phyloP scores from a whole-genome alignment of 2,113 vertebrate genomes.

The Thinocorus orbignyianus region DNA sequence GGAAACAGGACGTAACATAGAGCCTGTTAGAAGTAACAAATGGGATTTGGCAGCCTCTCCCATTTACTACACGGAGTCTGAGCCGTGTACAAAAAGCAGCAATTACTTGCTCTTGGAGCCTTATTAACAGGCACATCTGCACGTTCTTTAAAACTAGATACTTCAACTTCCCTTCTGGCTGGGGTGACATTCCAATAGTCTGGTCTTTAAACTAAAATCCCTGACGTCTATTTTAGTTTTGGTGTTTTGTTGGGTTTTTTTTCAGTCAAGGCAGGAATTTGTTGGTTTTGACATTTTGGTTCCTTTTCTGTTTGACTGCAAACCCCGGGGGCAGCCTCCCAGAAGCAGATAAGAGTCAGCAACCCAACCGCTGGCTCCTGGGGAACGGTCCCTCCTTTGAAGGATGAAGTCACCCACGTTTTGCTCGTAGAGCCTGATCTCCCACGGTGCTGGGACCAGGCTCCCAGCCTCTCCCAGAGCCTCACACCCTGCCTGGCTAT shows the following conservation, averaged over 20 bases:
- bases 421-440: background rate
- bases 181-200: background rate
- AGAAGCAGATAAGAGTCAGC: background rate
- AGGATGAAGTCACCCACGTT: slow-evolving; percentile 41
- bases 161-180: background rate
- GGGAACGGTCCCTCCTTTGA: background rate
- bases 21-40: slow-evolving; percentile 18
- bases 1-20: slow-evolving; percentile 44
- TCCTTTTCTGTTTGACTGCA: background rate
- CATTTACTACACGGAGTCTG: slow-evolving; percentile 23
- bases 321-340: background rate
- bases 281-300: background rate
- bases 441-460: background rate
- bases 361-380: background rate
- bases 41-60: slow-evolving; percentile 29
- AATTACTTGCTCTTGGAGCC: slow-evolving; percentile 20
- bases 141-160: background rate
- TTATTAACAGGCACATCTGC: slow-evolving; percentile 45
- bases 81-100: slow-evolving; percentile 25
- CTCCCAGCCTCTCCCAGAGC: background rate
- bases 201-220: background rate
- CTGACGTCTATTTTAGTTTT: background rate
- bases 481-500: background rate
- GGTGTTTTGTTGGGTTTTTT: too few relatives aligned
- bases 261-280: background rate